phyloP scores from a whole-genome alignment of 2,888 invertebrate species.

The Hartigia nigra region DNA sequence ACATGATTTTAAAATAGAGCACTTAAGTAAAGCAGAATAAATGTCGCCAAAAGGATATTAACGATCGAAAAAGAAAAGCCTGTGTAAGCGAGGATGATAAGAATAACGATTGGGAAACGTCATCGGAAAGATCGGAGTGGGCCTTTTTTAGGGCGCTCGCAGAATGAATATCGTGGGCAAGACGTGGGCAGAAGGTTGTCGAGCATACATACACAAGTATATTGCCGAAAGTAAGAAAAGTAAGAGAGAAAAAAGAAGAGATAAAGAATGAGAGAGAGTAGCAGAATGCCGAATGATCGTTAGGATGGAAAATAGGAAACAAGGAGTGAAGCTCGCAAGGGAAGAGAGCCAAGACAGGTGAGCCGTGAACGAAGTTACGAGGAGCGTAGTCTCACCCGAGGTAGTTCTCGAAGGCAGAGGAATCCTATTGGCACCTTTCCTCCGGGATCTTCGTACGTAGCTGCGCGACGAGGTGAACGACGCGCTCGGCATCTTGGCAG shows the following conservation, averaged over 20 bases:
- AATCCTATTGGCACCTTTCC: slow-evolving; percentile 91
- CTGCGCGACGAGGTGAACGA: slow-evolving; percentile 93
- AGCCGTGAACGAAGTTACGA: slow-evolving; percentile 11
- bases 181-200: slow-evolving; percentile 10
- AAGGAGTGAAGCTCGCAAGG: not conserved
- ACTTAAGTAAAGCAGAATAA: not conserved
- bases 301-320: slow-evolving; percentile 36
- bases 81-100: not conserved
- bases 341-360: slow-evolving; percentile 1
- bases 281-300: slow-evolving; percentile 63
- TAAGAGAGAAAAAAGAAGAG: slow-evolving; percentile 8
- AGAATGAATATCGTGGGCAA: not conserved
- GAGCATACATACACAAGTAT: not conserved
- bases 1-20: not conserved
- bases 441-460: slow-evolving; percentile 90
- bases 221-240: slow-evolving; percentile 25
- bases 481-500: slow-evolving; percentile 90
- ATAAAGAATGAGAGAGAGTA: slow-evolving; percentile 32
- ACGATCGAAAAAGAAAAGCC: not conserved
- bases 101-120: not conserved
- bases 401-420: slow-evolving; percentile 84
- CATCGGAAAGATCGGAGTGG: not conserved
- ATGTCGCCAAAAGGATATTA: not conserved
- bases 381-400: slow-evolving; percentile 73
- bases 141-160: not conserved